Evolutionary conservation across 30 jellyfish, hydroid and myxozoan genomes (phyloP).

Genomic region (Aurelia sp.): DNA sequence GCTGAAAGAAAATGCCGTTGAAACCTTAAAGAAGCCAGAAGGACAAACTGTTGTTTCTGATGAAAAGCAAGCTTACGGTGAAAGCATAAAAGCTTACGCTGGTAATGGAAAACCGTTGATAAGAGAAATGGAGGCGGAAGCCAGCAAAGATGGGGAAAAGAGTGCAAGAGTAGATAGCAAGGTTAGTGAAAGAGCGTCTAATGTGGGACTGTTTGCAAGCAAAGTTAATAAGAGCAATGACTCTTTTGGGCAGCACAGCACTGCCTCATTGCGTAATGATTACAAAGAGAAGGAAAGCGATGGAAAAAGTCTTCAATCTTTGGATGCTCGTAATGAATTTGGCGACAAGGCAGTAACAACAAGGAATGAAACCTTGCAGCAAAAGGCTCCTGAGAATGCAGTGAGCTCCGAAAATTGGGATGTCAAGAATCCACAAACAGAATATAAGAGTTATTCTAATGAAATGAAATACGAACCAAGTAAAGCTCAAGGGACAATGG

Average conservation of each 20-base stretch:
- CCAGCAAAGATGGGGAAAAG: neutral
- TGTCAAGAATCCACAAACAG: neutral
- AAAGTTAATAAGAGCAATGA: too few species aligned
- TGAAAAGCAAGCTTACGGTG: neutral
- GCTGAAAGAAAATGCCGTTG: slow-evolving; percentile 41
- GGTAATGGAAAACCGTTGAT: slow-evolving; percentile 22
- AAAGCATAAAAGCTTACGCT: neutral
- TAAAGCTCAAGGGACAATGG: too few species aligned
- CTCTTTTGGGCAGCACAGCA: too few species aligned
- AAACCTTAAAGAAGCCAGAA: slow-evolving; percentile 10
- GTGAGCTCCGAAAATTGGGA: neutral
- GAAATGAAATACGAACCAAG: neutral
- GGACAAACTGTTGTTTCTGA: neutral
- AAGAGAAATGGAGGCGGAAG: slow-evolving; percentile 10
- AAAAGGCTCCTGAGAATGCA: neutral
- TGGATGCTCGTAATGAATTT: too few species aligned
- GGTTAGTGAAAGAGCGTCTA: neutral
- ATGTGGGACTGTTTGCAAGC: too few species aligned
- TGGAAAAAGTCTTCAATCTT: too few species aligned
- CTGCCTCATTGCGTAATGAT: too few species aligned
- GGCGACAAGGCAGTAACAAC: too few species aligned
- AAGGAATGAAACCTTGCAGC: neutral
- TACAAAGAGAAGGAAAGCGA: too few species aligned
- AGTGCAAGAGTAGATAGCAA: neutral
- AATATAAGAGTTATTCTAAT: neutral